Conservation (phyloP, 1,140 invertebrate genomes). For the Sitobion miscanthi region DNA sequence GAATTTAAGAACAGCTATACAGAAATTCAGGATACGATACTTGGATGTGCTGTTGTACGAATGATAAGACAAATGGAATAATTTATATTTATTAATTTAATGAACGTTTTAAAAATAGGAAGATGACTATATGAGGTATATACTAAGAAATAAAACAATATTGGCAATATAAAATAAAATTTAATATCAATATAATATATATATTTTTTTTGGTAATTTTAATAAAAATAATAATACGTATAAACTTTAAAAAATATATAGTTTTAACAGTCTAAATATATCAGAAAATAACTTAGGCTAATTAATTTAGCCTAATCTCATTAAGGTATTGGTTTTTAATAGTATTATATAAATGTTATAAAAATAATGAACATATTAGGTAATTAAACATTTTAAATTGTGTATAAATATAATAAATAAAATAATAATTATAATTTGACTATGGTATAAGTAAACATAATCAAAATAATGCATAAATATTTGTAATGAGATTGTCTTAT, state of each 20-base stretch:
- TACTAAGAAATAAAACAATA: background rate
- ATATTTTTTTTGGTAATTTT: conserved; percentile 51
- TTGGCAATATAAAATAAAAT: conserved; percentile 44
- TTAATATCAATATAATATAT: conserved; percentile 41
- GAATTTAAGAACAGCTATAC: too few relatives aligned
- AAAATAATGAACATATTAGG: conserved; percentile 44
- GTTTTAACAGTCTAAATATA: conserved; percentile 51
- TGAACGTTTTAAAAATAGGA: background rate
- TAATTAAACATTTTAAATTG: conserved; percentile 50
- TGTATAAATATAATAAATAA: conserved; percentile 53
- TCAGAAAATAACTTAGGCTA: conserved; percentile 36
- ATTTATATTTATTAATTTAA: background rate
- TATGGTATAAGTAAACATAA: conserved; percentile 32
- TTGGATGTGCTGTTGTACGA: background rate
- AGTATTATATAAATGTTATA: conserved; percentile 35
- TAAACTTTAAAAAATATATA: conserved; percentile 55
- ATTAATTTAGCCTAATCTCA: background rate
- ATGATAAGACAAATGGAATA: too few relatives aligned
- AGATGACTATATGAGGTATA: background rate
- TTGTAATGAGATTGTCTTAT: conserved; percentile 54
- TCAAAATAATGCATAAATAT: conserved; percentile 36
- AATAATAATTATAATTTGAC: conserved; percentile 53
- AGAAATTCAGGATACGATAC: too few relatives aligned
- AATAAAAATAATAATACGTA: conserved; percentile 54
- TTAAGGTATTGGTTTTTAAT: conserved; percentile 30